Evolutionary conservation across 1,140 invertebrate genomes (phyloP).

Genomic region (Latrodectus geometricus): DNA sequence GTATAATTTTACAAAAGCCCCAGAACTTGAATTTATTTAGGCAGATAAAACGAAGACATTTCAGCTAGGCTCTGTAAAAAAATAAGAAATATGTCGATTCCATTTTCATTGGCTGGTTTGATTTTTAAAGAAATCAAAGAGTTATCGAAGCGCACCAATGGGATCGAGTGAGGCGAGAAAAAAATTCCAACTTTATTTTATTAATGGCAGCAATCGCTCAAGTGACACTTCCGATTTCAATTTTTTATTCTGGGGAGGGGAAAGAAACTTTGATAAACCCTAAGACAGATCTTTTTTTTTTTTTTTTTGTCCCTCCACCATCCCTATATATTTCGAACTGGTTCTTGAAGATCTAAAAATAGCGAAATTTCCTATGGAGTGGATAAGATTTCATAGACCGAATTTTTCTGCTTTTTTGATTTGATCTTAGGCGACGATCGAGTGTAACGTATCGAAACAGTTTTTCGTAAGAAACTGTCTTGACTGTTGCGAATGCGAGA

Average conservation of each 20-base stretch:
- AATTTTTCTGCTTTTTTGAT: constrained; percentile 42
- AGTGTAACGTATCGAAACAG: not conserved
- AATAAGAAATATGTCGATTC: constrained; percentile 3
- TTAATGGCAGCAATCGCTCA: constrained; percentile 52
- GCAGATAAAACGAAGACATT: too few species aligned
- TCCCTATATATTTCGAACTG: not conserved
- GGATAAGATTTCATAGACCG: constrained; percentile 51
- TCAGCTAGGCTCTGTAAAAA: not conserved
- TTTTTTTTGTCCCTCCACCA: not conserved
- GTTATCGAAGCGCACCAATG: not conserved
- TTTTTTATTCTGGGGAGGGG: constrained; percentile 33
- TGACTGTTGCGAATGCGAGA: not conserved
- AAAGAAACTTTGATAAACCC: constrained; percentile 43
- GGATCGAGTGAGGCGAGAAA: constrained; percentile 24
- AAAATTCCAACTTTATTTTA: constrained; percentile 54
- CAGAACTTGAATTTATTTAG: too few species aligned
- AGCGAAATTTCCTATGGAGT: constrained; percentile 20
- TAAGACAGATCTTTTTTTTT: constrained; percentile 33
- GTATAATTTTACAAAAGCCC: too few species aligned
- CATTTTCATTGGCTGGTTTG: constrained; percentile 3
- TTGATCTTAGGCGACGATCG: constrained; percentile 38
- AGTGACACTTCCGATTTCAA: constrained; percentile 57
- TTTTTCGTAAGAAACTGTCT: not conserved
- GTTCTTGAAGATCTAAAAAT: constrained; percentile 9
- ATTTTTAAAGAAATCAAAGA: constrained; percentile 18